These are phyloP conservation scores for Trisateles emortualis DNA, from an alignment of 2,888 invertebrate genomes.

Conservation along the genomic window DNA sequence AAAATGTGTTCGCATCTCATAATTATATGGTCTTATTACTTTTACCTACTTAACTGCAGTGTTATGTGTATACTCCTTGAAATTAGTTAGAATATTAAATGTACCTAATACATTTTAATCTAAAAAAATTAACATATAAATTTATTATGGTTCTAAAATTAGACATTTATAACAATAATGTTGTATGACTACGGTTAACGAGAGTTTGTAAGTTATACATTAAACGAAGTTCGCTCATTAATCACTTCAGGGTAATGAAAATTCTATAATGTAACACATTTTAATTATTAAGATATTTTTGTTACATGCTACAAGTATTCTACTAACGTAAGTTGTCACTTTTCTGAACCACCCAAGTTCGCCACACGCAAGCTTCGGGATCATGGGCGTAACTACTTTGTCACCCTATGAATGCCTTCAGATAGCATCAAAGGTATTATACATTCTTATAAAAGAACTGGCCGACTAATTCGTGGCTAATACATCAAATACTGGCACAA, in stretches of 20 bases:
- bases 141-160: neutral
- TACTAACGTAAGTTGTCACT: conserved; percentile 7
- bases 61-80: no score
- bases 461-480: conserved; percentile 83
- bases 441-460: conserved; percentile 68
- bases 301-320: neutral
- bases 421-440: conserved; percentile 69
- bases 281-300: neutral
- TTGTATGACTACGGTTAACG: conserved; percentile 43
- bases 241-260: conserved; percentile 39
- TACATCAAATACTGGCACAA: conserved; percentile 77
- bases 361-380: conserved; percentile 72
- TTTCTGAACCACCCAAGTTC: conserved; percentile 74
- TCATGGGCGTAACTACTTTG: conserved; percentile 81
- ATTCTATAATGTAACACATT: conserved; percentile 19
- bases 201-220: conserved; percentile 44
- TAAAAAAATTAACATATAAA: neutral
- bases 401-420: conserved; percentile 73
- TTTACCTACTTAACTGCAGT: no score
- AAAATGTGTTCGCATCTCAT: no score
- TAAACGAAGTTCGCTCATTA: conserved; percentile 49
- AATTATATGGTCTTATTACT: no score
- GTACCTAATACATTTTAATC: no score
- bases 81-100: no score
- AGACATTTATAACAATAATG: conserved; percentile 34